Base-by-base conservation (phyloP, 1,140 invertebrate species). In the Trissolcus basalis region DNA sequence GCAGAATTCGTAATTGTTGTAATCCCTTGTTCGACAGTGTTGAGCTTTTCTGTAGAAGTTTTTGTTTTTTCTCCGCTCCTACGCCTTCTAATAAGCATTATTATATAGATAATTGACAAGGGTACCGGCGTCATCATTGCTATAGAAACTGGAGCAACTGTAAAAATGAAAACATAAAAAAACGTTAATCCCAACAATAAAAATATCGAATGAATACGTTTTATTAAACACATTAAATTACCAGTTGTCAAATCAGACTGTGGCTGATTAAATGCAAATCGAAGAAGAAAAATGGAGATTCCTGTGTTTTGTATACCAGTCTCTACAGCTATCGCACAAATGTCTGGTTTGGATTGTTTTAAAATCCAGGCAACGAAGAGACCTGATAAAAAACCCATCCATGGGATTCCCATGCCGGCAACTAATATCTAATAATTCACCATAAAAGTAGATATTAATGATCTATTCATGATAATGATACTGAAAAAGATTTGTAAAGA, bases 221-320 rank as follows among this genome's bases (percentile, higher is more conserved):
- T n/a, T n/a, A n/a, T n/a, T n/a, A n/a, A n/a, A n/a, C n/a, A n/a
- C n/a, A n/a, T n/a, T 48, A 70, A 58, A 35, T 45, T 87, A 94
- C 93, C 93, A 70, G 93, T 95, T n/a, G 94, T 95, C 19, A 96
- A 86, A 89, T 96, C 95, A 0, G 93, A 93, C 76, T 92, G 91
- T 5, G 94, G 94, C 80, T 94, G 92, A 5, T 88, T 87, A 27
- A 95, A 86, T 43, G 92, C 90, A 84, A 93, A 92, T 58, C 92
- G 88, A 12, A 97, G 87, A 54, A 98, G 87, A 82, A 97, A 94
- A 78, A 98, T 96, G 0, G 96, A 91, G 72, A 98, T 95, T 13
- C 96, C 97, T 0, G 96, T 97, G 88, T 98, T 98, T 88, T 98
- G 97, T 54, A 98, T 93, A 41, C 97, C 97, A 11, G 96, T 97